phyloP scores from a whole-genome alignment of 2,797 vertebrate genomes.

The Manis pentadactyla region DNA sequence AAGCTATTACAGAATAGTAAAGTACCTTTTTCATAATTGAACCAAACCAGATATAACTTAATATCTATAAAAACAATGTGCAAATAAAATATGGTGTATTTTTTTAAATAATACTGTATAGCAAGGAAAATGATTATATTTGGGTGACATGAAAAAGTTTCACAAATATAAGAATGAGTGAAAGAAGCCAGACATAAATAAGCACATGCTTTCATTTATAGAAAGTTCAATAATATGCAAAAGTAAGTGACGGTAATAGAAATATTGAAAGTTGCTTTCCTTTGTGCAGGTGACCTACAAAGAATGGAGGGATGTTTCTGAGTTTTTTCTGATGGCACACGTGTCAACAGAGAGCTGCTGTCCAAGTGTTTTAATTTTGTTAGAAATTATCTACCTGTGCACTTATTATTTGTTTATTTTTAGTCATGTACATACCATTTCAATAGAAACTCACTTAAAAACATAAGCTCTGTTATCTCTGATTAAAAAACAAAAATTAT shows the following conservation, averaged over 20 bases:
- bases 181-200: not conserved
- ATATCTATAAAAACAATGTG: not conserved
- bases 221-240: not conserved
- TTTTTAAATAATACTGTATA: not conserved
- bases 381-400: not conserved
- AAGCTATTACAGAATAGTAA: not conserved
- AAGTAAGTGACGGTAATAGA: accelerated
- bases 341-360: no score
- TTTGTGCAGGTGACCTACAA: no score
- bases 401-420: no score
- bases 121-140: not conserved
- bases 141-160: not conserved
- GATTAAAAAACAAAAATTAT: not conserved
- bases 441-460: not conserved
- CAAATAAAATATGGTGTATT: not conserved
- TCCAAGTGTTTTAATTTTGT: no score
- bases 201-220: not conserved
- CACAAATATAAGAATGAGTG: not conserved
- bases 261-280: not conserved
- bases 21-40: not conserved
- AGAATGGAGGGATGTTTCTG: not conserved
- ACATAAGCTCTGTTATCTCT: not conserved
- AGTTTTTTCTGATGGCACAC: not conserved
- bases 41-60: not conserved
- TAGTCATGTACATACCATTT: not conserved